Evolutionary conservation across 2,797 vertebrate species (phyloP).

Genomic region (Tiaroga cobitis): DNA sequence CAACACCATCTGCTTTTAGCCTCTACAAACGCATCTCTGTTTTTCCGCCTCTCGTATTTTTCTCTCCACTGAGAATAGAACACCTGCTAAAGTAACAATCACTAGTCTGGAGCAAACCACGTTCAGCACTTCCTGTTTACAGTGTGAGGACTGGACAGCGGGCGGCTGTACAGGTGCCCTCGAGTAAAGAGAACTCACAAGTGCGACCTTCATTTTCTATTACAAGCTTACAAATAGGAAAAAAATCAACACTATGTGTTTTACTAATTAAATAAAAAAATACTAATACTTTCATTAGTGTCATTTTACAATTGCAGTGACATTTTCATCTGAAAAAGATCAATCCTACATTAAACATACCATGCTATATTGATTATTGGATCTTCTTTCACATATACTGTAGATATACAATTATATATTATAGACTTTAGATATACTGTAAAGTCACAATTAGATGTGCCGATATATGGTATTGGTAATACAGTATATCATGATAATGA

Average conservation of each 20-base stretch:
- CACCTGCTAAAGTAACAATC: constrained; percentile 59
- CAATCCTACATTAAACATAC: neutral
- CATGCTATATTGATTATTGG: neutral
- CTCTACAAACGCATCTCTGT: constrained; percentile 39
- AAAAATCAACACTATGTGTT: neutral
- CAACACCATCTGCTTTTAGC: constrained; percentile 60
- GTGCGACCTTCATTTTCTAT: neutral
- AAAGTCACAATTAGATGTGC: neutral
- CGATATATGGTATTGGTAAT: no score
- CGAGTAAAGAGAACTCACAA: neutral
- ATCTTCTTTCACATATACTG: neutral
- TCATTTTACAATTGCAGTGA: neutral
- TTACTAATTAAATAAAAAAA: neutral
- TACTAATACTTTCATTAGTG: neutral
- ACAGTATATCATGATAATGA: no score
- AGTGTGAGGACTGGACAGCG: neutral
- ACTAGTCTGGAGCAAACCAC: constrained; percentile 2
- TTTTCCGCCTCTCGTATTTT: constrained; percentile 53
- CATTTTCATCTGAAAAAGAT: neutral
- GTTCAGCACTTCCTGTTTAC: constrained; percentile 48
- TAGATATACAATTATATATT: neutral
- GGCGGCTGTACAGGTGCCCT: constrained; percentile 15
- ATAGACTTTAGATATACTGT: no score
- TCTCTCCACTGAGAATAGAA: constrained; percentile 54
- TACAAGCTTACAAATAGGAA: no score